These are phyloP conservation scores for Austrofundulus limnaeus DNA, from an alignment of 2,113 vertebrate species.

Conservation along the genomic window DNA sequence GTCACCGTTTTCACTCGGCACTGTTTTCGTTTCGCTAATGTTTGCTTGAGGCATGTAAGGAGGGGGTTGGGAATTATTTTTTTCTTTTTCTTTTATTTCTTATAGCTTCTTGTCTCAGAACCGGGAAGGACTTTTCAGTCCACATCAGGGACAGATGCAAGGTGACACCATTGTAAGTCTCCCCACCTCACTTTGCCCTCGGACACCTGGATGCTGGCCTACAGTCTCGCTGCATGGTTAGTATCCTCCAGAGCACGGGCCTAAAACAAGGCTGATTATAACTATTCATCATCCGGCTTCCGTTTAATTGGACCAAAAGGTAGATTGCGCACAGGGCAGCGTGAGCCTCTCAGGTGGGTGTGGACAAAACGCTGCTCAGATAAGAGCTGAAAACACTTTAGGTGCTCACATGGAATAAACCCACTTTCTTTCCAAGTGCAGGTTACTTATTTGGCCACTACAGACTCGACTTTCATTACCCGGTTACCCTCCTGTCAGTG, in stretches of 20 bases:
- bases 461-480: slow-evolving; percentile 89
- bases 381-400: slow-evolving; percentile 48
- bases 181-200: slow-evolving; percentile 71
- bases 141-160: slow-evolving; percentile 67
- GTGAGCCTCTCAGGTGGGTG: slow-evolving; percentile 49
- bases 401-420: slow-evolving; percentile 60
- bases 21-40: slow-evolving; percentile 68
- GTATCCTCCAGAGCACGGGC: slow-evolving; percentile 77
- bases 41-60: slow-evolving; percentile 54
- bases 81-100: slow-evolving; percentile 6
- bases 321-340: slow-evolving; percentile 39
- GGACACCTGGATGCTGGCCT: slow-evolving; percentile 49
- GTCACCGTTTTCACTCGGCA: slow-evolving; percentile 78
- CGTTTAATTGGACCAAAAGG: slow-evolving; percentile 65
- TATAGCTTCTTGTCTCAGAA: slow-evolving; percentile 56
- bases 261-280: slow-evolving; percentile 80
- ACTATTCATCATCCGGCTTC: slow-evolving; percentile 73
- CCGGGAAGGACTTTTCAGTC: slow-evolving; percentile 59
- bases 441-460: slow-evolving; percentile 85
- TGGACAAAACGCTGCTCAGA: slow-evolving; percentile 49
- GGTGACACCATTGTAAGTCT: slow-evolving; percentile 73
- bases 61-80: neutral
- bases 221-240: slow-evolving; percentile 49
- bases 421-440: slow-evolving; percentile 59
- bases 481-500: slow-evolving; percentile 91